Evolutionary conservation across 1,140 invertebrate genomes (phyloP), one percentile per base, ranked within the genome.

Genomic region (Bilobella aurantiaca): DNA sequence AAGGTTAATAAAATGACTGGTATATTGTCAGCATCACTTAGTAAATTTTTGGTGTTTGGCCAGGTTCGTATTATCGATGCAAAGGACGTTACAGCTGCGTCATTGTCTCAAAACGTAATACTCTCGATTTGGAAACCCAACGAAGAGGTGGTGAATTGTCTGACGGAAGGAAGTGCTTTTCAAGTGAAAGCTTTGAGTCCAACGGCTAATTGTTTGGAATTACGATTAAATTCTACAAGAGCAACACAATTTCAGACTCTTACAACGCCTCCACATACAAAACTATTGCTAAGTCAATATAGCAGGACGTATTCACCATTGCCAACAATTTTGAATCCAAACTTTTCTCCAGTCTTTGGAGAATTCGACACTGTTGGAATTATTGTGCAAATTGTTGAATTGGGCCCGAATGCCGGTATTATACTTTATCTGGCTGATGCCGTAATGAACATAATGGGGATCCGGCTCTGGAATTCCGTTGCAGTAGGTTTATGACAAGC

Each of bases 301-400:
- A 12, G 23, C 14, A 12, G 49, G 21, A 5, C 49, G 5, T 53
- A 53, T 23, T 53, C 8, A 8, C 23, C 49, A 12, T 53, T 53
- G 8, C 21, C 49, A 5, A 23, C 12, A 23, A 53, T 53, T 14
- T 23, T 53, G 23, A 23, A 23, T 5, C 8, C 49, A 5, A 23
- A 53, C 49, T 53, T 53, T 23, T 14, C 8, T 8, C 49, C 49
- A 23, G 5, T 53, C 5, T 53, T 53, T 23, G 49, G 49, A 53
- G 49, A 53, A 23, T 53, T 53, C 21, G 49, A 53, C 49, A 53
- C 49, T 18, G 49, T 53, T 53, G 49, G 49, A 5, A 53, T 53
- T 53, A 53, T 53, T 53, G 49, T 53, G 8, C 49, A 53, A 53
- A 53, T 53, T 18, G 25, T 23, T 5, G 49, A 53, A 12, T 23